Base-by-base conservation (phyloP, 1,140 invertebrate genomes). In the Bombus huntii region DNA sequence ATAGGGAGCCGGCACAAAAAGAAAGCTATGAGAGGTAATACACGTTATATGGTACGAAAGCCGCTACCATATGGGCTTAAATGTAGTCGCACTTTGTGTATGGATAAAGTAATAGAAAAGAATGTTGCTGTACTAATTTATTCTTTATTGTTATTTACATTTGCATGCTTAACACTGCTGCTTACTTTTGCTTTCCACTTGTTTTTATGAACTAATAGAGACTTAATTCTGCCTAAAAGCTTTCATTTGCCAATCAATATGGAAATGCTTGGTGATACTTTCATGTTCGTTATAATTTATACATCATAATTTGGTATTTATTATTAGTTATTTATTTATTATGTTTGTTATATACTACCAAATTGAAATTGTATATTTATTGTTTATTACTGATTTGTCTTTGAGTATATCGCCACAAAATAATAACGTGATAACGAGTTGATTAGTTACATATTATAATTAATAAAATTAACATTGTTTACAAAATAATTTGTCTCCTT, bases 11-110 rank as follows among this genome's bases (percentile, higher is more conserved):
- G 94, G 53, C 95, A 95, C 85, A 95, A 95, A 90, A 95, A 95
- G 75, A 95, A 94, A 92, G 90, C 92, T 68, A 88, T 91, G 89
- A 95, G 93, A 95, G 94, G 94, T 95, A 95, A 92, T 93, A 95
- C 95, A 84, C 77, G 85, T 75, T 83, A 86, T 74, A 81, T 81
- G 74, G 88, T 88, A 87, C 92, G 91, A 90, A 92, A 91, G 91
- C 83, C 87, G 83, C 25, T 92, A 80, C 84, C 89, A 74, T 87
- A 89, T 89, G 88, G 88, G 87, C 83, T 91, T 92, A 93, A 76
- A 85, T 89, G 57, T 93, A 92, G 86, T 92, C 91, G 92, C 88
- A 85, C 88, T 53, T 73, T 90, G 31, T 89, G 90, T 87, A 75
- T 93, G 86, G 90, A 94, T 72, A 93, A 91, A 83, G 82, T 90